Base-by-base conservation (phyloP, 2,888 invertebrate species). In the Dynastes tityus region DNA sequence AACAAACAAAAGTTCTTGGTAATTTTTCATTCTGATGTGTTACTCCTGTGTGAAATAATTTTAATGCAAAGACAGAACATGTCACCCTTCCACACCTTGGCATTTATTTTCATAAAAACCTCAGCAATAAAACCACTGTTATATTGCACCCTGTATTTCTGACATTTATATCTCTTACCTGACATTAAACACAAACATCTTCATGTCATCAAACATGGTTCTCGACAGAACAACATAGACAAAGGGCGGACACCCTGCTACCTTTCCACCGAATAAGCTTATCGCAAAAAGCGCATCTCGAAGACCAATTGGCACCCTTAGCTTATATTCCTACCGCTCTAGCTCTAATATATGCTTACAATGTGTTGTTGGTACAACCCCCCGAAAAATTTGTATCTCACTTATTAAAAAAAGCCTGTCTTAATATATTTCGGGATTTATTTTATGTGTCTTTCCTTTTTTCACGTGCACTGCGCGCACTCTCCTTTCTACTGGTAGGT, bases 261-360 rank as follows among this genome's bases (percentile, higher is more conserved):
- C 73, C 27, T 40, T 61, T 55, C 16, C 53, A 71, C 32, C 40
- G 22, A 61, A 61, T 27, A 9, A 37, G 16, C 45, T 73, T 73
- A 73, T 73, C 73, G 73, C 61, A 73, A 61, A 73, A 58, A 27
- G 32, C 16, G 13, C 73, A 73, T 73, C 73, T 73, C 73, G 61
- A 22, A 53, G 37, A n/a, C 22, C 40, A 73, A 68, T 51, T 68
- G 68, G 27, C 13, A 27, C 29, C 22, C 45, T 22, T 58, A 61
- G 61, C 73, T n/a, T 73, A 40, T 45, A 53, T 16, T 1, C 16
- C 53, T 22, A 40, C 9, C 58, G 22, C 16, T 32, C 1, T n/a
- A 27, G 1, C 55, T 32, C 32, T 71, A 53, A 55, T 55, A 71
- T 71, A 65, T 65, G 27, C n/a, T 5, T 32, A 37, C 16, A 37